phyloP scores from a whole-genome alignment of 2,797 vertebrate species.

The Sparidentex hasta region DNA sequence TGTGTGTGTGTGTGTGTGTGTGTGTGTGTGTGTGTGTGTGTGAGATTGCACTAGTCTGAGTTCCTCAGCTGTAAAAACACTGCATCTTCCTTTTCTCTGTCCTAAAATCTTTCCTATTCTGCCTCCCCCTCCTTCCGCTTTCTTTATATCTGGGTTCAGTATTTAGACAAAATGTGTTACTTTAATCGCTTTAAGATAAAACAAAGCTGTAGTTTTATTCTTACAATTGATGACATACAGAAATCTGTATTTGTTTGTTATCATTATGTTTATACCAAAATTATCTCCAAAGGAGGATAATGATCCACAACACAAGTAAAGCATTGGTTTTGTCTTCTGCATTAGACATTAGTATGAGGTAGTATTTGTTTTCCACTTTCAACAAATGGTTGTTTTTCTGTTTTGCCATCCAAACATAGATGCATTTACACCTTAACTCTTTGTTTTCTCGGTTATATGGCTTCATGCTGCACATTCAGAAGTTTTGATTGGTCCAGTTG shows the following conservation, averaged over 20 bases:
- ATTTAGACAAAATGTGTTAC: not conserved
- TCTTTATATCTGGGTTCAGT: constrained; percentile 14
- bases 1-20: constrained; percentile 5
- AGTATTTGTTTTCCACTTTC: not conserved
- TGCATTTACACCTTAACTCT: not conserved
- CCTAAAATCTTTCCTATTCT: constrained; percentile 29
- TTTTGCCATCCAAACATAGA: not conserved
- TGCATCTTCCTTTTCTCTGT: constrained; percentile 45
- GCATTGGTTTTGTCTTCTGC: not conserved
- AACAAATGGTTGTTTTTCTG: not conserved
- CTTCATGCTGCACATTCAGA: constrained; percentile 6
- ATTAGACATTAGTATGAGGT: not conserved
- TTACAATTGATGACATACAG: not conserved
- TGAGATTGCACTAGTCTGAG: constrained; percentile 13
- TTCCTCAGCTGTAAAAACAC: constrained; percentile 69
- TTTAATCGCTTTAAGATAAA: not conserved
- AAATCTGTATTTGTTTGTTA: constrained; percentile 1
- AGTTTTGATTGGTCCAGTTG: not conserved
- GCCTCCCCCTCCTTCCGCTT: constrained; percentile 23
- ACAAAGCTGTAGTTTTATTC: not conserved
- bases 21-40: constrained; percentile 8
- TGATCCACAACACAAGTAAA: not conserved
- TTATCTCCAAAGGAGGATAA: not conserved
- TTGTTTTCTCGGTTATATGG: not conserved
- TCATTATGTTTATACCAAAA: not conserved